These are phyloP conservation scores for Odocoileus virginianus DNA, from an alignment of 2,113 vertebrate genomes.

Conservation along the genomic window DNA sequence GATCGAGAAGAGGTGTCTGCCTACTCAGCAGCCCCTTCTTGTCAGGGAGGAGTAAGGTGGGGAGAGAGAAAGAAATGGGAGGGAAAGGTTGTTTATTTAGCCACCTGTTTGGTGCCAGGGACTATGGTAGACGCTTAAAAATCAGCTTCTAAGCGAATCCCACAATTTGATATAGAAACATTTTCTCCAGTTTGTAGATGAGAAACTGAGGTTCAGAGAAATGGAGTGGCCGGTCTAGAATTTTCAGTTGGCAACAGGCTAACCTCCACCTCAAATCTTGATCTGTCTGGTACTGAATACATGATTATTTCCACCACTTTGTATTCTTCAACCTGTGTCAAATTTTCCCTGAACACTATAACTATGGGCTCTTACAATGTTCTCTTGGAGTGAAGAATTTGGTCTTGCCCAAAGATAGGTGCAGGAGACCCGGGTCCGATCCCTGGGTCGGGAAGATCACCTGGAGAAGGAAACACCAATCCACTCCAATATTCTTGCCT, in stretches of 20 bases:
- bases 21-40: conserved; percentile 65
- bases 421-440: neutral
- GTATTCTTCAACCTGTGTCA: too few relatives aligned
- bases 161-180: neutral
- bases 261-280: neutral
- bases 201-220: neutral
- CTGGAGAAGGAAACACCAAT: neutral
- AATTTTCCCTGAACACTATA: accelerated
- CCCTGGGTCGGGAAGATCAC: neutral
- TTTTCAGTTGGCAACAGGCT: neutral
- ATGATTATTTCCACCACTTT: accelerated
- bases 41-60: neutral
- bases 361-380: neutral
- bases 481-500: neutral
- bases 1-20: conserved; percentile 61
- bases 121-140: neutral
- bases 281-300: accelerated
- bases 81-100: too few relatives aligned
- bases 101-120: neutral
- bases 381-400: neutral
- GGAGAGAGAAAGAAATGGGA: neutral
- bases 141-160: neutral
- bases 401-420: too few relatives aligned
- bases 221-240: neutral
- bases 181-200: neutral